phyloP scores from a whole-genome alignment of 2,797 vertebrate species.

The Sebastes dallii region DNA sequence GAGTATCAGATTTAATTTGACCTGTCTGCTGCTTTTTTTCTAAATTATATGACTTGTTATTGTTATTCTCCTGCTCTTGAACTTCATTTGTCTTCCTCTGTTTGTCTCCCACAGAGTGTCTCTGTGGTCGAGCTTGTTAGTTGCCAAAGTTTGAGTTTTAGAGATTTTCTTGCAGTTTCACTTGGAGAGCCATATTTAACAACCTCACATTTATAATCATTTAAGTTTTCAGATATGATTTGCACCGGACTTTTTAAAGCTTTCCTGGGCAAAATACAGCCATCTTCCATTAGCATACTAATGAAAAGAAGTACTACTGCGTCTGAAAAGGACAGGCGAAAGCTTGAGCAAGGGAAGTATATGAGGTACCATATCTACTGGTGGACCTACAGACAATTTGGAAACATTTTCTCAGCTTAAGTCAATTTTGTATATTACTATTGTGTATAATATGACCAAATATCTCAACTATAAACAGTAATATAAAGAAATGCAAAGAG shows the following conservation, averaged over 20 bases:
- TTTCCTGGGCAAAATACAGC: background rate
- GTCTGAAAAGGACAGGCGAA: background rate
- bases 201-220: conserved; percentile 1
- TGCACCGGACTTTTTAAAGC: background rate
- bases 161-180: background rate
- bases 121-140: background rate
- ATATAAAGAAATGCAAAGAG: background rate
- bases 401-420: background rate
- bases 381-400: background rate
- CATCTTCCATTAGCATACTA: background rate
- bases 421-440: background rate
- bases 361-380: background rate
- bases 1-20: conserved; percentile 1
- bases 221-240: background rate
- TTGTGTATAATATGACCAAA: background rate
- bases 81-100: background rate
- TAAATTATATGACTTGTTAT: background rate
- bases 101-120: background rate
- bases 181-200: background rate
- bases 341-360: background rate
- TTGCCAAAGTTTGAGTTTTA: background rate
- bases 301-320: background rate
- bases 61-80: background rate
- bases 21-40: background rate
- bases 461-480: background rate